Conservation (phyloP, 1,140 invertebrate genomes). For the Diachasmimorpha longicaudata region DNA sequence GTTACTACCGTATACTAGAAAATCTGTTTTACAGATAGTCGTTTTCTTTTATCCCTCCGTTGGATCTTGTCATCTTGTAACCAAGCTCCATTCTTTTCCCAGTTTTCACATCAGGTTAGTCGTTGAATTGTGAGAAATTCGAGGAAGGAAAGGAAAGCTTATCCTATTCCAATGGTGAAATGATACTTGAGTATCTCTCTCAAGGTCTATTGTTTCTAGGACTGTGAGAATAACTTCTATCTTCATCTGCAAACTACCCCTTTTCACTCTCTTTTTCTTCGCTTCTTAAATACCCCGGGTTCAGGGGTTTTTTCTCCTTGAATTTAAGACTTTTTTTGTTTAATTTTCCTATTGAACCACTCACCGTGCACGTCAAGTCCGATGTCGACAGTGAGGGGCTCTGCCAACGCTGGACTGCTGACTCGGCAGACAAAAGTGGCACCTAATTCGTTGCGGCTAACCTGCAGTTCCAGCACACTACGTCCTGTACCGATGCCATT, state of each 20-base stretch:
- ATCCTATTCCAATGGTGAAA: background rate
- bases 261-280: background rate
- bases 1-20: constrained; percentile 15
- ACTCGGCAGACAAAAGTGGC: constrained; percentile 80
- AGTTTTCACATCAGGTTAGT: background rate
- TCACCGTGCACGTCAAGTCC: constrained; percentile 84
- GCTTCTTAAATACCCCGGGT: background rate
- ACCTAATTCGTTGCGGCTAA: constrained; percentile 78
- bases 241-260: background rate
- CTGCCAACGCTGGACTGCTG: constrained; percentile 73
- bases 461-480: constrained; percentile 70
- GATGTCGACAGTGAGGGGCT: constrained; percentile 71
- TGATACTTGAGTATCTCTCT: background rate
- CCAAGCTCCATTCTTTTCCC: background rate
- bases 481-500: constrained; percentile 70
- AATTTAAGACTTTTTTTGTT: background rate
- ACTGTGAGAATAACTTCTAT: background rate
- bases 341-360: constrained; percentile 39
- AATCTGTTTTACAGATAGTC: constrained; percentile 28
- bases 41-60: constrained; percentile 18
- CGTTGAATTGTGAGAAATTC: background rate
- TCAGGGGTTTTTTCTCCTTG: background rate
- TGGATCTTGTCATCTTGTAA: constrained; percentile 17
- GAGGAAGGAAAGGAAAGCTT: background rate
- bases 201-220: background rate